phyloP scores from a whole-genome alignment of 92 coral and sea anemone species.

The Zoanthus sociatus region DNA sequence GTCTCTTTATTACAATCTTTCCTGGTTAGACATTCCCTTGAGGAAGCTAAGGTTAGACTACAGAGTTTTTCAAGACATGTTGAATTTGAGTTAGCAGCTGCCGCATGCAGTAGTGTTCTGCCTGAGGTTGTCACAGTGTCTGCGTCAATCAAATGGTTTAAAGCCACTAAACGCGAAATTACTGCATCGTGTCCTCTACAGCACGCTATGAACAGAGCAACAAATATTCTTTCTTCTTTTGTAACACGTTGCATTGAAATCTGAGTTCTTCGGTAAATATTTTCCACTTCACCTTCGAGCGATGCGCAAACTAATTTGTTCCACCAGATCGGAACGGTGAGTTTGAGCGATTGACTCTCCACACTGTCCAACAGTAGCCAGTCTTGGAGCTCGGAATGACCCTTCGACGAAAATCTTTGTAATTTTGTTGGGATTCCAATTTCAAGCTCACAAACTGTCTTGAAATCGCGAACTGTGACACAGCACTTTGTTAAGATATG shows the following conservation, averaged over 20 bases:
- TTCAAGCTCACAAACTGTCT: slow-evolving; percentile 69
- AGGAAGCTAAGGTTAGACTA: slow-evolving; percentile 56
- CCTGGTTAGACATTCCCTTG: slow-evolving; percentile 49
- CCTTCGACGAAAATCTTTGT: slow-evolving; percentile 59
- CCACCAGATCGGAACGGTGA: slow-evolving; percentile 92
- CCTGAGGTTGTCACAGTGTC: slow-evolving; percentile 68
- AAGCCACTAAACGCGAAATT: slow-evolving; percentile 52
- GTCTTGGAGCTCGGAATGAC: slow-evolving; percentile 69
- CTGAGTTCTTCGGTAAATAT: slow-evolving; percentile 77
- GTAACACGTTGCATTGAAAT: slow-evolving; percentile 88
- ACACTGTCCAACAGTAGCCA: slow-evolving; percentile 42
- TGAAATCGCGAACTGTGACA: slow-evolving; percentile 70
- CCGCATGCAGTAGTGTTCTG: slow-evolving; percentile 77
- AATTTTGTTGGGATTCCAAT: slow-evolving; percentile 78
- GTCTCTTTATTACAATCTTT: slow-evolving; percentile 70
- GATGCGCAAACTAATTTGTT: slow-evolving; percentile 74
- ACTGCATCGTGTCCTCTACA: slow-evolving; percentile 67
- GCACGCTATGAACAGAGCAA: slow-evolving; percentile 78
- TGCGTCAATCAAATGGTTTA: slow-evolving; percentile 51
- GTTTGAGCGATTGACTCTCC: slow-evolving; percentile 41
- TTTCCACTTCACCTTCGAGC: slow-evolving; percentile 77
- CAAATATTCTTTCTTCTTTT: slow-evolving; percentile 77
- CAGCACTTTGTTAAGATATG: slow-evolving; percentile 47
- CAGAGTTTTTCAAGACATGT: slow-evolving; percentile 70
- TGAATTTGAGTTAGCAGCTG: slow-evolving; percentile 68